phyloP scores from a whole-genome alignment of 2,888 invertebrate genomes.

The Auanema freiburgensis region DNA sequence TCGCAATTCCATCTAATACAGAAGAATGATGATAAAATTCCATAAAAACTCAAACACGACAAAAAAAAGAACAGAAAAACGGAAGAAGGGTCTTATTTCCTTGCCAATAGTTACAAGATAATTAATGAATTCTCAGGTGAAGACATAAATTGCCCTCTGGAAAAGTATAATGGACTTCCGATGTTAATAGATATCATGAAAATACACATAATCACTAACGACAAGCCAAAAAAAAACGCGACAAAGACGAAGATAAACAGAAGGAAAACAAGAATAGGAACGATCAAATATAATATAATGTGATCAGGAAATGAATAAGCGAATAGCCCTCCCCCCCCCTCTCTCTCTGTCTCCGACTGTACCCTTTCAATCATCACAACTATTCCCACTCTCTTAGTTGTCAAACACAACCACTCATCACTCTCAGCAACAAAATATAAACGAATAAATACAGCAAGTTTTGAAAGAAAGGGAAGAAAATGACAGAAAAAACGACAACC shows the following conservation, averaged over 20 bases:
- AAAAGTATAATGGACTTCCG: neutral
- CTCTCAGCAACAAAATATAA: no score
- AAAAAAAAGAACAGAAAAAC: neutral
- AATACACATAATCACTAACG: neutral
- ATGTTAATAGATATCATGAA: neutral
- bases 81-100: neutral
- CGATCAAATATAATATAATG: neutral
- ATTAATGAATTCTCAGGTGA: neutral
- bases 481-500: no score
- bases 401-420: no score
- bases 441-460: no score
- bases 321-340: neutral
- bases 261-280: slow-evolving; percentile 1
- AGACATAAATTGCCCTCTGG: neutral
- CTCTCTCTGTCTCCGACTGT: slow-evolving; percentile 5
- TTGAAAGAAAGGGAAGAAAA: no score
- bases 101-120: slow-evolving; percentile 3
- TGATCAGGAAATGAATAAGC: no score
- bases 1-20: no score
- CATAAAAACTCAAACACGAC: neutral
- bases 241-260: neutral
- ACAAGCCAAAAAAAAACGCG: neutral
- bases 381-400: no score
- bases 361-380: slow-evolving; percentile 4
- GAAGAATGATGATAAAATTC: no score